Evolutionary conservation across 30 jellyfish, hydroid and myxozoan species (phyloP), one percentile per base, ranked within the genome.

Genomic region (Cassiopea xamachana): DNA sequence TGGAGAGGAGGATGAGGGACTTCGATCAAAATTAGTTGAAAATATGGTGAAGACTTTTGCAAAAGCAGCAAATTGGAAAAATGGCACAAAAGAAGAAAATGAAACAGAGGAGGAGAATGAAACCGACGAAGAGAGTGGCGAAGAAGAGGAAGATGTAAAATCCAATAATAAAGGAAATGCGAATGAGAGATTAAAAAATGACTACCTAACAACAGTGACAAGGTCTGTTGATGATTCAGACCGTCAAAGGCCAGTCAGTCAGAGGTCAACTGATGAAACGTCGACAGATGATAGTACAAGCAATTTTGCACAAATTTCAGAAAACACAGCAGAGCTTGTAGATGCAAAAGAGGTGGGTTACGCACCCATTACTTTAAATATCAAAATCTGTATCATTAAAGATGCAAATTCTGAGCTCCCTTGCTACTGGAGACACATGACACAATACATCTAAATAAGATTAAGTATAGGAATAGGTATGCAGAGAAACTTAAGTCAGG

Each of bases 11-110:
- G 83, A 55, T 2, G 88, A 61, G 13, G 84, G 81, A 13, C 18
- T 45, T 10, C 71, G 87, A 44, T 46, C 75, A n/a, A 78, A 39
- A 81, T 2, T 73, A 14, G 88, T 79, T 19, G 91, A 81, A 44
- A 27, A 76, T 10, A 79, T 92, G 49, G 98, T 92, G 5, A 71
- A 62, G n/a, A 84, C 86, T 48, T 79, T 92, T 88, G 98, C 96
- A 16, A 87, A 92, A 80, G 96, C 97, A 2, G 97, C 97, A 45
- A 44, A 7, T 18, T 18, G 77, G 27, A 68, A 7, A 16, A 68
- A 68, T 68, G n/a, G 27, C 3, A 68, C 77, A 18, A 68, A 68
- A 9, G 77, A 68, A 13, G 77, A 68, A 2, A 80, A 18, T 12
- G 78, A 62, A 51, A 46, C 49, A 70, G 69, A 43, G 61, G 44